phyloP scores from a whole-genome alignment of 2,888 invertebrate species.

The Leptopilina myrica region DNA sequence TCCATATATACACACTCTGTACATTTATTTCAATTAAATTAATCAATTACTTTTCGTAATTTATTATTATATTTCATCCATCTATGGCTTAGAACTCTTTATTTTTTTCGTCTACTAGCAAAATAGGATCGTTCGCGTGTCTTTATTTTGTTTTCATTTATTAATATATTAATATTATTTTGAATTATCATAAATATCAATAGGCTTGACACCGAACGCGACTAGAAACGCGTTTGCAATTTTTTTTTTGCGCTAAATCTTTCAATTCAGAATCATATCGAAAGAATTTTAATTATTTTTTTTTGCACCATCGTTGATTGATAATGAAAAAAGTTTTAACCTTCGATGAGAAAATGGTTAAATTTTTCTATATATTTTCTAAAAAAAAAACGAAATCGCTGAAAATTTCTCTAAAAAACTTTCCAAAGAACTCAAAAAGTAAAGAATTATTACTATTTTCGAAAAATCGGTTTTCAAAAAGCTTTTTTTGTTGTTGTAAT shows the following conservation, averaged over 20 bases:
- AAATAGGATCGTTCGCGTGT: slow-evolving; percentile 32
- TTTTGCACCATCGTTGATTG: slow-evolving; percentile 31
- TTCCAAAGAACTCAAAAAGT: too few relatives aligned
- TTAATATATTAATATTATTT: slow-evolving; percentile 4
- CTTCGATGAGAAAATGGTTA: neutral
- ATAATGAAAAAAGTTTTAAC: neutral
- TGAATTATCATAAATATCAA: neutral
- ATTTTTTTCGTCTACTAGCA: slow-evolving; percentile 17
- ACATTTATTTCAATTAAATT: slow-evolving; percentile 7
- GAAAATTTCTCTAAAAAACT: too few relatives aligned
- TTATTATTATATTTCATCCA: slow-evolving; percentile 4
- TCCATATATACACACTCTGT: slow-evolving; percentile 33
- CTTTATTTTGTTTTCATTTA: neutral
- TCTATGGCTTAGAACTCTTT: slow-evolving; percentile 20
- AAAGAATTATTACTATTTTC: too few relatives aligned
- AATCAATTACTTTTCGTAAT: slow-evolving; percentile 16
- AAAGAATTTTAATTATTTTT: slow-evolving; percentile 9
- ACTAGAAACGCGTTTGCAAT: slow-evolving; percentile 15
- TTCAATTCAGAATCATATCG: neutral
- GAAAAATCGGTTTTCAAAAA: too few relatives aligned
- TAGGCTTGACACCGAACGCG: slow-evolving; percentile 32
- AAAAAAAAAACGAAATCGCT: neutral
- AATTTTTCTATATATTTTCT: neutral
- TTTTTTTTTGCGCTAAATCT: neutral
- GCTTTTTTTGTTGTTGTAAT: too few relatives aligned